Evolutionary conservation across 2,113 vertebrate species (phyloP).

Genomic region (Pachycephala philippinensis): DNA sequence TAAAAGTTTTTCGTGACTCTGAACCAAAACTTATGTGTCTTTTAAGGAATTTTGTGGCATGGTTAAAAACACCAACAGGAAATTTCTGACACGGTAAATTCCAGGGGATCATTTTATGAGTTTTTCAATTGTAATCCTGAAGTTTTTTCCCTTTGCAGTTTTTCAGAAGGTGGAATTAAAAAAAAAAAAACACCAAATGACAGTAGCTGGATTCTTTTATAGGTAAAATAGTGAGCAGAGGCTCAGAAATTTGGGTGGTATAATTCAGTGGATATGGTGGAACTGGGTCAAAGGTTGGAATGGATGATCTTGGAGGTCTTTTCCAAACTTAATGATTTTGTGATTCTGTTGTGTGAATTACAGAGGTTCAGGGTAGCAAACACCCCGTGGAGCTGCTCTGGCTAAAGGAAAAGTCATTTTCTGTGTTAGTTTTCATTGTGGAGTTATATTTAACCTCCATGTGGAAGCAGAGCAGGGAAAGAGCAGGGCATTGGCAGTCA

Average conservation of each 20-base stretch:
- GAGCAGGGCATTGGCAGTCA: background rate
- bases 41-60: background rate
- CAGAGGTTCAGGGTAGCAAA: background rate
- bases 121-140: background rate
- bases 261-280: background rate
- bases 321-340: background rate
- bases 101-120: background rate
- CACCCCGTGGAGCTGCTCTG: background rate
- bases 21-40: background rate
- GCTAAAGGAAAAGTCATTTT: background rate
- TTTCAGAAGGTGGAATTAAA: background rate
- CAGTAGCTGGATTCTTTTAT: background rate
- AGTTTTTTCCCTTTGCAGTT: background rate
- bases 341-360: background rate
- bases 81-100: background rate
- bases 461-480: background rate
- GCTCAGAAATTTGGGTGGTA: background rate
- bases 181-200: background rate
- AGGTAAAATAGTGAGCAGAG: background rate
- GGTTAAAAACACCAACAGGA: background rate
- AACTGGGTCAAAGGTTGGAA: background rate
- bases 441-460: background rate
- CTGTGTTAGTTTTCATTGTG: background rate
- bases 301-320: background rate
- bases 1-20: background rate